phyloP scores from a whole-genome alignment of 2,113 vertebrate species.

The Scytalopus superciliaris region DNA sequence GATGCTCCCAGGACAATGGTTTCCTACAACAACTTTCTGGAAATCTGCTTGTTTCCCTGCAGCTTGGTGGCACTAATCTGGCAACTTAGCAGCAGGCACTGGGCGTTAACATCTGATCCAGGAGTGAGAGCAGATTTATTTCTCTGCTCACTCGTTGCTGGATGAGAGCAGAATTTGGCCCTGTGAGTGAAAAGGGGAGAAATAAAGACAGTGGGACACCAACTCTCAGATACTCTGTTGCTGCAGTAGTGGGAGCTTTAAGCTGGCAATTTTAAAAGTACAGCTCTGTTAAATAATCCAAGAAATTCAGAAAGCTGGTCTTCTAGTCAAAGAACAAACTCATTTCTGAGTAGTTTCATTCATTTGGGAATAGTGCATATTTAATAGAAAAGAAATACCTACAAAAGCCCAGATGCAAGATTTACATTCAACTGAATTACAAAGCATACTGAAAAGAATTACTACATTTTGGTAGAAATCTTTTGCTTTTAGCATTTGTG shows the following conservation, averaged over 20 bases:
- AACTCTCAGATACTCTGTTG: neutral
- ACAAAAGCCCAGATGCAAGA: conserved; percentile 23
- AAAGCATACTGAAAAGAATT: conserved; percentile 24
- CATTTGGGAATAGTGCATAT: conserved; percentile 52
- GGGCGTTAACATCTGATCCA: neutral
- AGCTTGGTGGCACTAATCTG: neutral
- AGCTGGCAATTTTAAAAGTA: neutral
- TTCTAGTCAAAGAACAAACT: conserved; percentile 55
- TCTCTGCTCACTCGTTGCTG: neutral
- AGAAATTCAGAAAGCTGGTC: conserved; percentile 34
- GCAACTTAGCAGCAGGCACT: neutral
- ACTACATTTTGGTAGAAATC: conserved; percentile 20
- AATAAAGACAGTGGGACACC: neutral
- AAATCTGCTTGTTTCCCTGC: neutral
- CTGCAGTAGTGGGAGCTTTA: neutral
- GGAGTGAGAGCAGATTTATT: neutral
- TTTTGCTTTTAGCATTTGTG: conserved; percentile 25
- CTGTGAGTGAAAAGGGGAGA: neutral
- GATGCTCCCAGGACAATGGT: neutral
- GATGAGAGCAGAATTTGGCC: neutral
- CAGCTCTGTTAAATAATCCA: conserved; percentile 32
- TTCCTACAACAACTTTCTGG: neutral
- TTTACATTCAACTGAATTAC: conserved; percentile 40
- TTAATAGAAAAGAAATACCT: conserved; percentile 60
- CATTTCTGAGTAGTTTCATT: conserved; percentile 32